These are phyloP conservation scores for Brachystomella parvula DNA, from an alignment of 1,140 invertebrate species.

Conservation along the genomic window DNA sequence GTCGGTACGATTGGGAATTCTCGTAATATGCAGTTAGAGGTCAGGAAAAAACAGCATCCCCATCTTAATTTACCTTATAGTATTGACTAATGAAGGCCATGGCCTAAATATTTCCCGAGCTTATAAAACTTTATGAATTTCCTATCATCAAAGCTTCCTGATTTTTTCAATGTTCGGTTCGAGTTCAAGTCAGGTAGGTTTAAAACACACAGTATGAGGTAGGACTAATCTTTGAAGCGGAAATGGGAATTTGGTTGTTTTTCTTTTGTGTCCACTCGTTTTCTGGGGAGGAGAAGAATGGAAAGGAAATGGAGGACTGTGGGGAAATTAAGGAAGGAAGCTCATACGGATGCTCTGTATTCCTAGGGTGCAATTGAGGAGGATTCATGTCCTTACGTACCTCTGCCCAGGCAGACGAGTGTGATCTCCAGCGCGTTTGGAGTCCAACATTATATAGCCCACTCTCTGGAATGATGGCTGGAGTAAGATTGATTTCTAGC, in stretches of 20 bases:
- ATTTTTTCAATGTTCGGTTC: no score
- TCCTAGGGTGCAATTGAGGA: background rate
- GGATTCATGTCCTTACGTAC: constrained; percentile 7
- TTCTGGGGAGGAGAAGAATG: no score
- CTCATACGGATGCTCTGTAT: background rate
- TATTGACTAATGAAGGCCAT: no score
- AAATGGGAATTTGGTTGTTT: background rate
- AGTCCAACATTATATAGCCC: constrained; percentile 33
- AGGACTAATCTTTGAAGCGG: background rate
- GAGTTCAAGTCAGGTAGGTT: no score
- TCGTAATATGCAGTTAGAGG: no score
- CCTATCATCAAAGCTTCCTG: no score
- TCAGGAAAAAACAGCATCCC: no score
- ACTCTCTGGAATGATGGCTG: constrained; percentile 28
- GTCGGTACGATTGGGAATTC: no score
- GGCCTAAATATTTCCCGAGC: no score
- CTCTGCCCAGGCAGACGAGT: constrained; percentile 32
- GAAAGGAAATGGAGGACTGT: background rate
- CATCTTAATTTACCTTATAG: no score
- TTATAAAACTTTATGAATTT: no score
- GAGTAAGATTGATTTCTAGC: constrained; percentile 35
- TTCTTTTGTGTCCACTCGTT: no score
- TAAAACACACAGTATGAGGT: background rate
- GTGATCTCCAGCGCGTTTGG: constrained; percentile 33
- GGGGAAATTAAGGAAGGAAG: constrained; percentile 16